A percentile compares a stretch with the other conserved stretches of the same genome.
Conservation (phyloP, 2,113 vertebrate genomes). For the Piprites chloris region DNA sequence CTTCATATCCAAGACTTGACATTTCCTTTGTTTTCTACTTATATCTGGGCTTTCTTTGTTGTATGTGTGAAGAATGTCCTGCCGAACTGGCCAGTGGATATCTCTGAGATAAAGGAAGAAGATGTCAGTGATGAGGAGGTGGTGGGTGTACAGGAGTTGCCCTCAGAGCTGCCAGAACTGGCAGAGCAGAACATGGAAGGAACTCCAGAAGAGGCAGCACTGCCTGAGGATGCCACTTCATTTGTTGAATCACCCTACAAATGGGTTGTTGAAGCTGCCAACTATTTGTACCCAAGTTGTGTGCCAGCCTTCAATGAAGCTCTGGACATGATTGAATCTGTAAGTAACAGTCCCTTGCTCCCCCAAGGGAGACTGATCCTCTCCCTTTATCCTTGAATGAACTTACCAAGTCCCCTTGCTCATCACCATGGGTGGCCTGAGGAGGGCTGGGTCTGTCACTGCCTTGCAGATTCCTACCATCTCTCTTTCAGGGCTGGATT, state of each 20-base stretch:
- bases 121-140: conserved; percentile 68
- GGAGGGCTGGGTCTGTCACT: neutral
- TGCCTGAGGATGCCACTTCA: conserved; percentile 44
- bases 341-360: conserved; percentile 61
- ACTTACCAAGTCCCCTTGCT: neutral
- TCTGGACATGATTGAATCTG: conserved; percentile 92
- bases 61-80: neutral
- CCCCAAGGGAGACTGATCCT: neutral
- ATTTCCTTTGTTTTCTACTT: neutral
- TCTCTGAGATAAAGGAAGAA: conserved; percentile 68
- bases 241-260: conserved; percentile 67
- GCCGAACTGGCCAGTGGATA: neutral
- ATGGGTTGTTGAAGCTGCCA: conserved; percentile 91
- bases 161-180: neutral
- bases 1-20: neutral
- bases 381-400: neutral
- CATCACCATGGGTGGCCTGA: neutral
- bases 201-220: neutral
- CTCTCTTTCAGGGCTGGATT: neutral
- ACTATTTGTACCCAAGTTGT: conserved; percentile 79
- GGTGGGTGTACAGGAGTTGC: neutral
- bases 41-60: neutral
- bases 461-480: neutral
- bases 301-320: conserved; percentile 85
- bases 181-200: conserved; percentile 36